Percentiles rank a stretch among this genome's conserved stretches.
Conservation (phyloP, 2,888 invertebrate species). For the Erynnis tages region DNA sequence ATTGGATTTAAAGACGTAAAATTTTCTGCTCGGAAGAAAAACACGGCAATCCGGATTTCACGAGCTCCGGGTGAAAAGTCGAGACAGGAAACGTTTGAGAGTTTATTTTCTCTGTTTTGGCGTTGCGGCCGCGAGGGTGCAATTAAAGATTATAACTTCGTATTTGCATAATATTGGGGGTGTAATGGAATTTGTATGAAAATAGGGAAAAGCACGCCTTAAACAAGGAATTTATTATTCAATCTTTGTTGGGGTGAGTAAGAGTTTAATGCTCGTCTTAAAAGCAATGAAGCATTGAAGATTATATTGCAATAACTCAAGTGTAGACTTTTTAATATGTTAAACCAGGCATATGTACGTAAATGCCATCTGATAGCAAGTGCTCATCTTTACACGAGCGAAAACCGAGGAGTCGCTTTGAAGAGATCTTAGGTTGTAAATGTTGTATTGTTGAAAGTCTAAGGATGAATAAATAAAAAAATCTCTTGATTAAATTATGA, state of each 20-base stretch:
- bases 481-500: too few relatives aligned
- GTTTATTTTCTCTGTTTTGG: constrained; percentile 32
- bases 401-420: too few relatives aligned
- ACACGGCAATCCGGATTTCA: constrained; percentile 3
- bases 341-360: too few relatives aligned
- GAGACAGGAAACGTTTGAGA: constrained; percentile 23
- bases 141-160: constrained; percentile 61
- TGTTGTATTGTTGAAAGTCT: too few relatives aligned
- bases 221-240: constrained; percentile 15
- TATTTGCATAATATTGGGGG: constrained; percentile 63
- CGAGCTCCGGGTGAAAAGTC: constrained; percentile 5
- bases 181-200: constrained; percentile 39
- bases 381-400: too few relatives aligned
- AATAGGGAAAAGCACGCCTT: constrained; percentile 1
- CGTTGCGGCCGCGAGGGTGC: constrained; percentile 44
- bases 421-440: too few relatives aligned
- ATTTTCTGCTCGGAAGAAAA: constrained; percentile 1
- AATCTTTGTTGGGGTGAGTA: background rate
- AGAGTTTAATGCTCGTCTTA: too few relatives aligned
- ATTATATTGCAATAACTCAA: too few relatives aligned
- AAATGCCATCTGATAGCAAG: too few relatives aligned
- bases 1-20: constrained; percentile 11
- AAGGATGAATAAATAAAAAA: too few relatives aligned
- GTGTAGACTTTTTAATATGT: too few relatives aligned
- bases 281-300: too few relatives aligned